Percentiles rank a stretch among this genome's conserved stretches.
Evolutionary conservation across 2,888 invertebrate genomes (phyloP).

Genomic region (Minunthozetes semirufus): DNA sequence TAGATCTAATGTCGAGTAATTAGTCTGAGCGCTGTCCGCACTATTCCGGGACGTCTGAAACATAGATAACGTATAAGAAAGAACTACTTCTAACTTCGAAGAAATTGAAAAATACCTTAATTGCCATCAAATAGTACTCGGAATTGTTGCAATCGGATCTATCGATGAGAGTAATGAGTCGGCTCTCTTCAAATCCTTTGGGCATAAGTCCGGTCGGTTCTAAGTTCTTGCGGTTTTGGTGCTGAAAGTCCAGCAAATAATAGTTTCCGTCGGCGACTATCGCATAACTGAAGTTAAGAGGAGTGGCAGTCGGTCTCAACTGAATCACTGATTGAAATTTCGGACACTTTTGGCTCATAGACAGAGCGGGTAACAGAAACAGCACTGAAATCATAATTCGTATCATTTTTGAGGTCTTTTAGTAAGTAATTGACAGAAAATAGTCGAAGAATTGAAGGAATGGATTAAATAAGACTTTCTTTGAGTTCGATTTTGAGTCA

Average conservation of each 20-base stretch:
- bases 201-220: constrained; percentile 6
- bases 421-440: not conserved
- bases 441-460: not conserved
- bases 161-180: not conserved
- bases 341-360: not conserved
- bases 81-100: no score
- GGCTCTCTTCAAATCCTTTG: not conserved
- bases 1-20: not conserved
- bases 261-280: not conserved
- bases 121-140: not conserved
- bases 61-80: no score
- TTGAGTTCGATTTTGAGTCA: no score
- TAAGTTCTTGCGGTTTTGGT: not conserved
- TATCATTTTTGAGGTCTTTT: not conserved
- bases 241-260: not conserved
- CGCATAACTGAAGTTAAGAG: not conserved
- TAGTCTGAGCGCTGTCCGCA: no score
- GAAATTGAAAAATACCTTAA: not conserved
- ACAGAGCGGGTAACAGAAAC: not conserved
- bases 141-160: not conserved
- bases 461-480: not conserved
- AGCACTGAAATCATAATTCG: not conserved
- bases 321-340: not conserved
- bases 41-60: not conserved
- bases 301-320: not conserved